Base-by-base conservation (phyloP, 2,888 invertebrate genomes). In the Calliphora vomitoria region DNA sequence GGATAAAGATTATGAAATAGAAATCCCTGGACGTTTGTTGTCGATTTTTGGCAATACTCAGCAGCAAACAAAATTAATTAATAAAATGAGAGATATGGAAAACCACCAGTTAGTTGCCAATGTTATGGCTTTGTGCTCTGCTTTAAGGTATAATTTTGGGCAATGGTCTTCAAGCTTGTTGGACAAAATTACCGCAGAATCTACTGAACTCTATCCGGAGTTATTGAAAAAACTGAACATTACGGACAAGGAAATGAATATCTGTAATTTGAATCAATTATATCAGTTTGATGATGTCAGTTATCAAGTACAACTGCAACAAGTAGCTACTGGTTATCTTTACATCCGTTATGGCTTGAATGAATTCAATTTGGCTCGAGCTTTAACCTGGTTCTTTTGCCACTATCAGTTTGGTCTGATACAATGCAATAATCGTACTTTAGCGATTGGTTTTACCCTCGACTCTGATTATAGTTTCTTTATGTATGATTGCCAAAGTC, bases 401-500 rank as follows among this genome's bases (percentile, higher is more conserved):
- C 94, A 94, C 55, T 92, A 94, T 88, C 92, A 92, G 4, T 93
- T 93, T 50, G 96, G 96, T 11, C 93, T 96, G 69, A 90, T 95
- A 53, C 94, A 95, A 66, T 95, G 95, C 86, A 94, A 94, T 0
- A 91, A 92, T 11, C 95, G 95, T 79, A 95, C 95, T 66, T 91
- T 95, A 84, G 94, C 94, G 8, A 95, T 95, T 89, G 95, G 95
- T 3, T 94, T 31, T 20, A 76, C 69, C 4, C 64, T 80, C 88
- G 90, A 91, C 0, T 89, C 89, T 0, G 90, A 92, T 13, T 90
- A 91, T 10, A 95, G 95, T 13, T 96, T 95, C 90, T 96, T 95
- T 89, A 95, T 96, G 95, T 96, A 95, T 91, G 96, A 96, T 90
- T 95, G 95, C 88, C 95, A 96, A 91, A 95, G 95, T 82, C 93